Conservation (phyloP, 2,113 vertebrate species). For the Chlorodrepanis virens region DNA sequence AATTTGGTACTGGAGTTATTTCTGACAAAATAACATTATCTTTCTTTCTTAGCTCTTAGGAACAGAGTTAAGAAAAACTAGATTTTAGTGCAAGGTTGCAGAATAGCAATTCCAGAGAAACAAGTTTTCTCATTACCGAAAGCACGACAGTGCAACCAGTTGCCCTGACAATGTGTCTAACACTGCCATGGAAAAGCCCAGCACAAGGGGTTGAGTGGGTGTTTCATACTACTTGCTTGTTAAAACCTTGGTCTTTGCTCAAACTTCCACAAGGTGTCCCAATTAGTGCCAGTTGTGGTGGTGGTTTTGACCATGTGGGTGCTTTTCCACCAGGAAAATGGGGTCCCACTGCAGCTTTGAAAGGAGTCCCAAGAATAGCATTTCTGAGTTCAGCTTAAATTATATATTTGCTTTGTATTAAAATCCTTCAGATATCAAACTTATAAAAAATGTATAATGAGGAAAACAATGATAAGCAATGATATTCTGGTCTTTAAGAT, state of each 20-base stretch:
- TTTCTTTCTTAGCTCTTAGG: neutral
- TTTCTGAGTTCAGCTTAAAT: neutral
- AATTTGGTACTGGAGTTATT: neutral
- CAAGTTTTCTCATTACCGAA: neutral
- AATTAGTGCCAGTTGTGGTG: neutral
- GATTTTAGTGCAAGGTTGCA: neutral
- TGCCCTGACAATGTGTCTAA: constrained; percentile 4
- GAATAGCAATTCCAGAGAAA: neutral
- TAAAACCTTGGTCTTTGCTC: neutral
- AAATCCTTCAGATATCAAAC: neutral
- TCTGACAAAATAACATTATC: neutral
- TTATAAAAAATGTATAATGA: neutral
- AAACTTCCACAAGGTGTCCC: neutral
- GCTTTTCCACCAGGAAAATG: neutral
- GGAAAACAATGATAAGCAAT: neutral
- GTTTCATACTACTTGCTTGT: neutral
- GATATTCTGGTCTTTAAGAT: neutral
- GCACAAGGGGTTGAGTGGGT: neutral
- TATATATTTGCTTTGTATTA: neutral
- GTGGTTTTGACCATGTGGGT: neutral
- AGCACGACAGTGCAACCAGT: neutral
- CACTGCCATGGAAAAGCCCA: neutral
- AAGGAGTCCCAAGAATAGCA: neutral
- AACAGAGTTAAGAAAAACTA: neutral
- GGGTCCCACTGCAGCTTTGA: neutral